These are phyloP conservation scores for Holothuria scabra DNA, from an alignment of 53 echinoderm and acorn worm genomes.

Conservation along the genomic window DNA sequence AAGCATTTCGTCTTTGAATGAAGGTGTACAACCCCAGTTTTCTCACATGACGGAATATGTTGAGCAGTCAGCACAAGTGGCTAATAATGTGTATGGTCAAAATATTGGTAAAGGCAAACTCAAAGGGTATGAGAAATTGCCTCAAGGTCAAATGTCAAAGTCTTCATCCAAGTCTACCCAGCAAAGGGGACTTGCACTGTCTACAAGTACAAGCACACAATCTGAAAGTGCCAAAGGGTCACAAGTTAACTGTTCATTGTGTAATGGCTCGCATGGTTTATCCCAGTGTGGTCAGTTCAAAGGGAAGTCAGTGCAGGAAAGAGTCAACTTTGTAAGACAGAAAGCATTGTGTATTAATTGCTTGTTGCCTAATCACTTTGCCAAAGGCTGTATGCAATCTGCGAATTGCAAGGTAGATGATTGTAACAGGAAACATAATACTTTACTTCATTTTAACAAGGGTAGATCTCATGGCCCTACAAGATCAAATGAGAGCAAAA, in stretches of 20 bases:
- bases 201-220: no score
- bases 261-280: background rate
- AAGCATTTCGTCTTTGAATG: background rate
- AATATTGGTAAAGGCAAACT: conserved; percentile 28
- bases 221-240: no score
- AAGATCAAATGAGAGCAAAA: background rate
- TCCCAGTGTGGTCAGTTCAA: conserved; percentile 9
- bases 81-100: conserved; percentile 53
- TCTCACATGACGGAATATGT: conserved; percentile 49
- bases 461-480: background rate
- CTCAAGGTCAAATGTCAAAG: no score
- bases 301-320: background rate
- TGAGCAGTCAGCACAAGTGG: conserved; percentile 35
- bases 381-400: conserved; percentile 1
- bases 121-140: no score
- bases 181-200: no score
- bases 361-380: conserved; percentile 23
- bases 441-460: conserved; percentile 14
- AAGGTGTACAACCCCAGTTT: conserved; percentile 26
- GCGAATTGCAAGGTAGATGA: conserved; percentile 19
- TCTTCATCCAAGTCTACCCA: no score
- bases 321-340: background rate
- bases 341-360: conserved; percentile 32
- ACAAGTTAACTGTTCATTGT: background rate
- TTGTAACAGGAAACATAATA: conserved; percentile 30